phyloP scores from a whole-genome alignment of 2,888 invertebrate genomes.

The Drepana falcataria region DNA sequence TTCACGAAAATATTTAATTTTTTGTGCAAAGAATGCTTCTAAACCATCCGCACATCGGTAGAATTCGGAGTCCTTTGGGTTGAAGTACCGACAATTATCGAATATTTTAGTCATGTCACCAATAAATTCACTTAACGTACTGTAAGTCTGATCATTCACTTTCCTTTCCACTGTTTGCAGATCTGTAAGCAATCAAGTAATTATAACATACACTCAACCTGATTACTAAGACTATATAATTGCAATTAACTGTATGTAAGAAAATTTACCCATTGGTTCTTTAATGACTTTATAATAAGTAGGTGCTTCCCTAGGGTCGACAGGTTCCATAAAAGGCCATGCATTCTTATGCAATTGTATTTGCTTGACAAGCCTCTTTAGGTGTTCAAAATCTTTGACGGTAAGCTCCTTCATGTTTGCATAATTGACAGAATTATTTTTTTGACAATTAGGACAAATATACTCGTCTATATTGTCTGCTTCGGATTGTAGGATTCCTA shows the following conservation, averaged over 20 bases:
- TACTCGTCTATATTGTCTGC: constrained; percentile 97
- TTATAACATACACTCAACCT: not conserved
- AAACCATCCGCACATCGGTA: constrained; percentile 97
- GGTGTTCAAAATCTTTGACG: constrained; percentile 87
- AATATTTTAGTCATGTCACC: constrained; percentile 99
- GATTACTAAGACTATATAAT: not conserved
- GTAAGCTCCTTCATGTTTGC: constrained; percentile 93
- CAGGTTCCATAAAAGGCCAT: constrained; percentile 99
- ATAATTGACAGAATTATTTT: constrained; percentile 91
- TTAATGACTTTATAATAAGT: constrained; percentile 97
- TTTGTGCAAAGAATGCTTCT: constrained; percentile 96
- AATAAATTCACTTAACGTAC: constrained; percentile 94
- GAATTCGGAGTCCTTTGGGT: constrained; percentile 96
- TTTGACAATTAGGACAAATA: constrained; percentile 96
- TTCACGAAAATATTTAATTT: constrained; percentile 92
- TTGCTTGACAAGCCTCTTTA: constrained; percentile 92
- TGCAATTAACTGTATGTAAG: not conserved
- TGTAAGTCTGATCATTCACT: constrained; percentile 89
- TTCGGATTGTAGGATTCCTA: constrained; percentile 95
- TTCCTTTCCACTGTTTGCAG: constrained; percentile 93
- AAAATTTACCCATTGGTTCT: constrained; percentile 93
- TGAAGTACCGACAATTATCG: constrained; percentile 99
- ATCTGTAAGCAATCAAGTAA: constrained; percentile 80
- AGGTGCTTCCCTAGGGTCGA: constrained; percentile 96
- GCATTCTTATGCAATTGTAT: constrained; percentile 96